Conservation (phyloP, 2,113 vertebrate species). For the Corvus hawaiiensis region DNA sequence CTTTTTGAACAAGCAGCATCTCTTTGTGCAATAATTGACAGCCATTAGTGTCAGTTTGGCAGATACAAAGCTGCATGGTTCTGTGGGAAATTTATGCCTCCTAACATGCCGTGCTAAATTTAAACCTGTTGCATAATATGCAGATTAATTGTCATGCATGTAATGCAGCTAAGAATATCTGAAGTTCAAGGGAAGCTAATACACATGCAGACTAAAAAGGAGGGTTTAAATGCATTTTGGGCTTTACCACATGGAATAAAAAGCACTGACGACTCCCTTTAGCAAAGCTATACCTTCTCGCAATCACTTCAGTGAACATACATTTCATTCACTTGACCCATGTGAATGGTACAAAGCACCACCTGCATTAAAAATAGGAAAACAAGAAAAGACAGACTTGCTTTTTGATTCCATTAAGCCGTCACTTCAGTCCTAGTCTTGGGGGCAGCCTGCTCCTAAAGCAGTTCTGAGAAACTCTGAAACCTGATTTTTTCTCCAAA, state of each 20-base stretch:
- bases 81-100: slow-evolving; percentile 33
- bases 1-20: not conserved
- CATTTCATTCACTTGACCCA: not conserved
- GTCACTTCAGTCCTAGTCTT: not conserved
- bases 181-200: slow-evolving; percentile 1
- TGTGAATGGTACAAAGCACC: not conserved
- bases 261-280: not conserved
- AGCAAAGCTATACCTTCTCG: not conserved
- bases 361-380: not conserved
- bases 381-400: not conserved
- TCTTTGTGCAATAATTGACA: slow-evolving; percentile 19
- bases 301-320: not conserved
- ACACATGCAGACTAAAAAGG: not conserved
- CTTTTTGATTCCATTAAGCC: not conserved
- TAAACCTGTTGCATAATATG: slow-evolving; percentile 51
- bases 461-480: not conserved
- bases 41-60: slow-evolving; percentile 4
- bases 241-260: not conserved
- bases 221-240: not conserved
- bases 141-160: slow-evolving; percentile 21
- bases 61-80: not conserved
- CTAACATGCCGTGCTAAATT: slow-evolving; percentile 23
- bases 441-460: not conserved
- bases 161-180: slow-evolving; percentile 24
- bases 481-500: not conserved